Percentiles rank a stretch among this genome's conserved stretches.
Evolutionary conservation across 2,113 vertebrate genomes (phyloP).

Genomic region (Oncorhynchus gorbuscha): DNA sequence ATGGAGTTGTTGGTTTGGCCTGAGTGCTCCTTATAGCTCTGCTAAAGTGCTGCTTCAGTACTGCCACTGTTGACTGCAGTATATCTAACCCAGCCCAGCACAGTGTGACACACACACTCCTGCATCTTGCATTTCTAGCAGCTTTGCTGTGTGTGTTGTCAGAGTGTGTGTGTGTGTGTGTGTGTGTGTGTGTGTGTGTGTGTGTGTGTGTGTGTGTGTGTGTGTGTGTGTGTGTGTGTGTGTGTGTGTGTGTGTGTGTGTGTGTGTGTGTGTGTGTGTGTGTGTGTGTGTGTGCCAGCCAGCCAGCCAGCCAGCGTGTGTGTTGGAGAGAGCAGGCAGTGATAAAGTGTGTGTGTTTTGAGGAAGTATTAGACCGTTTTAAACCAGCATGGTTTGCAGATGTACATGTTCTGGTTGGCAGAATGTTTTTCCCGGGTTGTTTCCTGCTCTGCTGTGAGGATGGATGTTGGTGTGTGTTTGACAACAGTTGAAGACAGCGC

Average conservation of each 20-base stretch:
- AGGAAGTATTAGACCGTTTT: constrained; percentile 5
- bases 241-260: constrained; percentile 20
- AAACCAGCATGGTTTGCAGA: constrained; percentile 39
- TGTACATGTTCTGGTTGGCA: constrained; percentile 11
- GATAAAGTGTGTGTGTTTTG: background rate
- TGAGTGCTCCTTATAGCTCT: background rate
- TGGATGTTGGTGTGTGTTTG: constrained; percentile 39
- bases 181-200: constrained; percentile 22
- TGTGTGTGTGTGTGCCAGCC: constrained; percentile 1
- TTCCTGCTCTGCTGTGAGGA: constrained; percentile 31
- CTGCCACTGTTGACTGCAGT: constrained; percentile 2
- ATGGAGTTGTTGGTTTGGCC: background rate
- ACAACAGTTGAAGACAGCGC: constrained; percentile 51
- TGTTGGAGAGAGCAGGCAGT: background rate
- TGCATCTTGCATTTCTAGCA: constrained; percentile 39
- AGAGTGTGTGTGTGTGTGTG: constrained; percentile 4
- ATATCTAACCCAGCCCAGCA: constrained; percentile 40
- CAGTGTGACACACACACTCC: constrained; percentile 35
- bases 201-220: constrained; percentile 20
- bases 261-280: constrained; percentile 22
- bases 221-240: constrained; percentile 20
- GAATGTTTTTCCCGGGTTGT: background rate
- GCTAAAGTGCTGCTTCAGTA: background rate
- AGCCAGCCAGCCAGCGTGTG: background rate
- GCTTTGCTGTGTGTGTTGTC: constrained; percentile 16